A percentile compares a stretch with the other conserved stretches of the same genome.
Conservation (phyloP, 2,888 invertebrate genomes). For the Carabus problematicus region DNA sequence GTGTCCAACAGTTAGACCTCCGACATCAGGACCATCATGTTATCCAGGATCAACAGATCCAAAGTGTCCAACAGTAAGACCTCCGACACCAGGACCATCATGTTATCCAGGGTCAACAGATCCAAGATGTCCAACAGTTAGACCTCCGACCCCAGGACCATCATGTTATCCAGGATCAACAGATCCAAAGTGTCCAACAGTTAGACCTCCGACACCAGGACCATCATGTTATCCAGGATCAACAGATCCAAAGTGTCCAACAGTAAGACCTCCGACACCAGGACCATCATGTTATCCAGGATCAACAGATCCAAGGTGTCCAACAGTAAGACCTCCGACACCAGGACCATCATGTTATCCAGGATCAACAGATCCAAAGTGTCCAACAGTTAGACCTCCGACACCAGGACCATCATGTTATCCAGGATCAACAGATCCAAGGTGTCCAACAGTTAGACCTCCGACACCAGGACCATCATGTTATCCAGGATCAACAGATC, state of each 20-base stretch:
- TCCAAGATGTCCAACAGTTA: conserved; percentile 46
- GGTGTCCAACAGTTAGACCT: conserved; percentile 37
- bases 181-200: conserved; percentile 55
- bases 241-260: conserved; percentile 50
- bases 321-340: too few relatives aligned
- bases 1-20: conserved; percentile 51
- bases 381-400: conserved; percentile 44
- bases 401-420: conserved; percentile 7
- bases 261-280: conserved; percentile 48
- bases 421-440: conserved; percentile 43
- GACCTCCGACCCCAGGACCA: conserved; percentile 44
- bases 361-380: conserved; percentile 47
- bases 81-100: conserved; percentile 46
- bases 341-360: conserved; percentile 47
- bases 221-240: conserved; percentile 52
- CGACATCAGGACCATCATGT: conserved; percentile 47
- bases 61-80: conserved; percentile 50
- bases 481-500: conserved; percentile 53
- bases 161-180: conserved; percentile 57
- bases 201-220: conserved; percentile 27
- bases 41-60: conserved; percentile 52
- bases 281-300: conserved; percentile 58
- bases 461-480: conserved; percentile 47
- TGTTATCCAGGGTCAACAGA: conserved; percentile 50
- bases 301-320: conserved; percentile 54